These are phyloP conservation scores for Sylvilagus bachmani DNA, from an alignment of 2,113 vertebrate genomes.

Conservation along the genomic window DNA sequence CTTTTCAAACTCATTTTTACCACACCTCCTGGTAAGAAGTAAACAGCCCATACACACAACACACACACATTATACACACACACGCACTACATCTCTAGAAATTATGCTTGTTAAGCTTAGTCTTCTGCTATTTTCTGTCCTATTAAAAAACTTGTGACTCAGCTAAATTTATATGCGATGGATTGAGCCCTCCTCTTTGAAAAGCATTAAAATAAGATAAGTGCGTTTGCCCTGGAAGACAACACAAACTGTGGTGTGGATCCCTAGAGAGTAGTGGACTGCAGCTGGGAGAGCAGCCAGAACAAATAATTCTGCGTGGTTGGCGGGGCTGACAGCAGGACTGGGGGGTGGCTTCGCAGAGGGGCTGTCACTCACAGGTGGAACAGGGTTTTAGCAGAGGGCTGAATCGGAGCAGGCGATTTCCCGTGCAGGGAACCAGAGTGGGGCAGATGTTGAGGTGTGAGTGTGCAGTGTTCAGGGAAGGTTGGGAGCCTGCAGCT, in stretches of 20 bases:
- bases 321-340: background rate
- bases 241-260: background rate
- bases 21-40: slow-evolving; percentile 3
- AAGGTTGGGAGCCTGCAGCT: background rate
- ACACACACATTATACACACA: background rate
- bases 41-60: background rate
- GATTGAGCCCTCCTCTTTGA: background rate
- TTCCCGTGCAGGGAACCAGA: background rate
- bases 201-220: slow-evolving; percentile 25
- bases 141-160: background rate
- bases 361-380: background rate
- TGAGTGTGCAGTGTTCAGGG: background rate
- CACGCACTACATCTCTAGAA: background rate
- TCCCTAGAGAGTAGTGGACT: background rate
- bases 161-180: background rate
- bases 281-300: background rate
- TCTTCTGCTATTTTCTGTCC: background rate
- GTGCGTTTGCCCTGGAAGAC: background rate
- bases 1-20: slow-evolving; percentile 36
- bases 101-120: slow-evolving; percentile 1
- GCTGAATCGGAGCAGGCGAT: background rate
- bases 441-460: background rate
- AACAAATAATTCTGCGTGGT: background rate
- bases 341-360: slow-evolving; percentile 6
- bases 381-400: background rate